phyloP scores from a whole-genome alignment of 2,113 vertebrate species.

The Neotoma lepida region DNA sequence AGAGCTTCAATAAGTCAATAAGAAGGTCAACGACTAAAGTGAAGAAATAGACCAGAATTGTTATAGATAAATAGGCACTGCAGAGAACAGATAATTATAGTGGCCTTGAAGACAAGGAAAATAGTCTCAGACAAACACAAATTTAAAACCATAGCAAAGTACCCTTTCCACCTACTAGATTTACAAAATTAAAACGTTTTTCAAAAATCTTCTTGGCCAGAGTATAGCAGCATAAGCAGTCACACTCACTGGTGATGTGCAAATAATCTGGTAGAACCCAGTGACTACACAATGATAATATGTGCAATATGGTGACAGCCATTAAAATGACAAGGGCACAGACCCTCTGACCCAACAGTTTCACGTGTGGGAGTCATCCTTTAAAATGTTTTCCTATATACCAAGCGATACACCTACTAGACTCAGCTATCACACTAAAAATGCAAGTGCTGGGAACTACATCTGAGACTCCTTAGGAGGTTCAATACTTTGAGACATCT shows the following conservation, averaged over 20 bases:
- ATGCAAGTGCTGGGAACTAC: background rate
- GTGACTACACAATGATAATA: background rate
- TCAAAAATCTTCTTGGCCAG: background rate
- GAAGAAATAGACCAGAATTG: constrained; percentile 4
- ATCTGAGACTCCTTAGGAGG: background rate
- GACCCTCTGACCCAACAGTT: background rate
- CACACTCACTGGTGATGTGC: background rate
- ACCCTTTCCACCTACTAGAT: background rate
- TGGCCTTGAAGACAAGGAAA: background rate
- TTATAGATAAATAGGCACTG: background rate
- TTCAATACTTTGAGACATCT: background rate
- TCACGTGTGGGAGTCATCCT: background rate
- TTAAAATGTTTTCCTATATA: background rate
- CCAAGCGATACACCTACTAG: background rate
- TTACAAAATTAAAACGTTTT: constrained; percentile 15
- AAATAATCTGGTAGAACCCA: background rate
- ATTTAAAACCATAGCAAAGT: constrained; percentile 1
- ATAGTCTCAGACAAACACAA: constrained; percentile 19
- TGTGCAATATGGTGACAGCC: background rate
- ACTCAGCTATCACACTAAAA: background rate
- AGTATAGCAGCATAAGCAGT: background rate
- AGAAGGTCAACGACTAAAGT: background rate
- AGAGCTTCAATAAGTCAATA: constrained; percentile 1
- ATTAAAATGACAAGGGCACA: background rate
- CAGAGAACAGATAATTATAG: background rate